A percentile compares a stretch with the other conserved stretches of the same genome.
phyloP scores from a whole-genome alignment of 1,140 invertebrate genomes.

The Macrosteles quadrilineatus region DNA sequence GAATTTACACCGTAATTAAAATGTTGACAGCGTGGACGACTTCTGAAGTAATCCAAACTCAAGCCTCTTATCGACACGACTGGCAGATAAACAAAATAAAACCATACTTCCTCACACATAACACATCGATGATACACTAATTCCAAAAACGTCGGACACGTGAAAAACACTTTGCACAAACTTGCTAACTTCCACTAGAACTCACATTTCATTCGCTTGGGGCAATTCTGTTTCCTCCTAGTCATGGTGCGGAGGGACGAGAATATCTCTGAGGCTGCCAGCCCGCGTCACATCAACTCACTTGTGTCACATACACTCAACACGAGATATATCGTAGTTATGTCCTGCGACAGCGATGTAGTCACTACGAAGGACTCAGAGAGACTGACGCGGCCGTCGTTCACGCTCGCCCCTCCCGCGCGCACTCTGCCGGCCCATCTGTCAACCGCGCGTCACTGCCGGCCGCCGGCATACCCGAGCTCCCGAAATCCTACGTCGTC shows the following conservation, averaged over 20 bases:
- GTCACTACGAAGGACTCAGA: background rate
- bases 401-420: conserved; percentile 2
- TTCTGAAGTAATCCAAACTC: no score
- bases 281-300: no score
- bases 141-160: no score
- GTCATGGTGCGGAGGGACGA: conserved; percentile 34
- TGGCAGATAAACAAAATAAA: no score
- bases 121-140: no score
- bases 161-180: background rate
- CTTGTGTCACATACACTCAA: no score
- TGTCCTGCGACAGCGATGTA: background rate
- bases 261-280: background rate
- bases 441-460: conserved; percentile 9
- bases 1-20: no score
- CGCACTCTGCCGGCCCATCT: conserved; percentile 22
- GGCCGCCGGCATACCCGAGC: background rate
- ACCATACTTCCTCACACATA: no score
- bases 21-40: no score
- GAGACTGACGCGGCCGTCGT: conserved; percentile 21
- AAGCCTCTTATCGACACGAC: no score
- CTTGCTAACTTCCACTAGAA: conserved; percentile 33
- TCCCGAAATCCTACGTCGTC: conserved; percentile 26
- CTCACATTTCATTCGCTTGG: conserved; percentile 46
- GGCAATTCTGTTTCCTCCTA: conserved; percentile 43
- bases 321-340: background rate